Base-by-base conservation (phyloP, 2,888 invertebrate species). In the Empis livida region DNA sequence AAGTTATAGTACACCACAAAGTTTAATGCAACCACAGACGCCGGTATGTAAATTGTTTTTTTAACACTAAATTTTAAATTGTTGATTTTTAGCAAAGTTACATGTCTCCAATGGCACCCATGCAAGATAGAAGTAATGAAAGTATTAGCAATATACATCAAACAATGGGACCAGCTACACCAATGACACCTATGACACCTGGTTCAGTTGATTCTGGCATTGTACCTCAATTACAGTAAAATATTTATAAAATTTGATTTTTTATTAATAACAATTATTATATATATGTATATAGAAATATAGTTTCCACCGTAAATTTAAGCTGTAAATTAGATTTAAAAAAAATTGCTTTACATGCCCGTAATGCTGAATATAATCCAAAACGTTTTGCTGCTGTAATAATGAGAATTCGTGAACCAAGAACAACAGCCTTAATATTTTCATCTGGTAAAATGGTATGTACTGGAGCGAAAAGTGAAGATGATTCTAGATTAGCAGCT, bases 371-470 rank as follows among this genome's bases (percentile, higher is more conserved):
- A 70, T 99, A 97, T 65, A 99, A 99, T 69, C 97, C 97, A 10
- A 97, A 97, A 71, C 84, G 97, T 61, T 99, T 99, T 74, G 95
- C 96, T 44, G 97, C 97, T 37, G 96, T 99, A 5, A 97, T 99
- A 47, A 99, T 99, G 97, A 77, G 96, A 65, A 89, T 81, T 69
- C 79, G 76, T 59, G 96, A 88, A 68, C 88, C 88, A 1, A 73
- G 95, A 70, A 97, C 82, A 8, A 84, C 83, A 14, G 82, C 83
- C 6, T 65, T 84, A 17, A 82, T 84, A 54, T 89, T 89, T 63
- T 79, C 79, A 39, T 87, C 88, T 0, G 89, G 89, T 0, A 89
- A 89, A 70, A 79, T 89, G 73, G 87, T 89, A 0, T 85, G 87
- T 58, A 88, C 88, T 0, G 89, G 89, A 11, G 84, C 87, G 9